Evolutionary conservation across 2,797 vertebrate genomes (phyloP).

Genomic region (Chelonia mydas): DNA sequence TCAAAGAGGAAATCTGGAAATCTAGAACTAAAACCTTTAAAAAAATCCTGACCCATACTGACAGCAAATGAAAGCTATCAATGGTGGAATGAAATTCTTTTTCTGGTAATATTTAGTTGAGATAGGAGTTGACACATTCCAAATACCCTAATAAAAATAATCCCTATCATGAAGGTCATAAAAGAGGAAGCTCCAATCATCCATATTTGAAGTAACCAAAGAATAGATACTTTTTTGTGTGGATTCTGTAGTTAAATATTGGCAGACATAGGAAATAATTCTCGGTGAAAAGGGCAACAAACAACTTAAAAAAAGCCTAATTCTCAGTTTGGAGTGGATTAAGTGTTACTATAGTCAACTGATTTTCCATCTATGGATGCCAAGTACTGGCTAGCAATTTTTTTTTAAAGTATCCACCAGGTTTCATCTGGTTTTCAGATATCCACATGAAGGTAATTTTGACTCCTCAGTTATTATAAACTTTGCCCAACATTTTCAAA

Average conservation of each 20-base stretch:
- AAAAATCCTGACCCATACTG: slow-evolving; percentile 6
- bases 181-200: slow-evolving; percentile 11
- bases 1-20: not conserved
- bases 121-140: not conserved
- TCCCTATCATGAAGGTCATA: slow-evolving; percentile 30
- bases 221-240: not conserved
- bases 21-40: not conserved
- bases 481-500: not conserved
- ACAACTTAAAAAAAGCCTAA: too few relatives aligned
- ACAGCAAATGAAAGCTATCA: not conserved
- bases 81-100: not conserved
- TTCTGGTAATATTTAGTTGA: not conserved
- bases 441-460: fast-evolving
- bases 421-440: not conserved
- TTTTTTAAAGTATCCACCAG: not conserved
- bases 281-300: slow-evolving; percentile 6
- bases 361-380: slow-evolving; percentile 33
- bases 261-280: slow-evolving; percentile 4
- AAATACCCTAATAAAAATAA: slow-evolving; percentile 18
- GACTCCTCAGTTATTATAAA: not conserved
- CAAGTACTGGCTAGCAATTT: not conserved
- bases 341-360: slow-evolving; percentile 39
- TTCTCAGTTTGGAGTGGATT: not conserved
- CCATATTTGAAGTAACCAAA: slow-evolving; percentile 33
- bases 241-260: slow-evolving; percentile 1